These are phyloP conservation scores for Gortyna flavago DNA, from an alignment of 2,888 invertebrate species.

Conservation along the genomic window DNA sequence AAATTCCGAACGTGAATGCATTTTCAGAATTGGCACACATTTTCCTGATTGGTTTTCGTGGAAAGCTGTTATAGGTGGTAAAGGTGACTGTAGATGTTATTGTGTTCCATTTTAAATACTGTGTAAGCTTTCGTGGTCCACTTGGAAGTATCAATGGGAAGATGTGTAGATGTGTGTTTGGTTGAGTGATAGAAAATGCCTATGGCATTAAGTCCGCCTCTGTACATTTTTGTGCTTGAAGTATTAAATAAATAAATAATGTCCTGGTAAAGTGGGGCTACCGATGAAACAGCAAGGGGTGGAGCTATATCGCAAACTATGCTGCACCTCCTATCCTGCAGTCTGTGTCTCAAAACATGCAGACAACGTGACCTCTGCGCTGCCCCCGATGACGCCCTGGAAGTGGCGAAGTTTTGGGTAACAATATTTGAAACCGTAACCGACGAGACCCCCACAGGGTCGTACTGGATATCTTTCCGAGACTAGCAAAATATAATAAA, in stretches of 20 bases:
- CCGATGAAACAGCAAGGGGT: not conserved
- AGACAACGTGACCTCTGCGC: not conserved
- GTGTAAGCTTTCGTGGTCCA: not conserved
- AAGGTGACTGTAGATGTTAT: slow-evolving; percentile 29
- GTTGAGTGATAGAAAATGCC: too few species aligned
- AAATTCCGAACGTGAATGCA: slow-evolving; percentile 63
- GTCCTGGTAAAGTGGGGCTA: not conserved
- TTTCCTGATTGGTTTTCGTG: slow-evolving; percentile 61
- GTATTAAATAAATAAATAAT: too few species aligned
- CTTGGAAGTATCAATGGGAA: not conserved
- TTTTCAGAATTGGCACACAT: slow-evolving; percentile 61
- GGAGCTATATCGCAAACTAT: not conserved
- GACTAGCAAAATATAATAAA: too few species aligned
- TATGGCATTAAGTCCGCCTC: too few species aligned
- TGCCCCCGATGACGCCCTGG: not conserved
- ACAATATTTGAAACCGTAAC: not conserved
- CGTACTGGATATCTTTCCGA: too few species aligned
- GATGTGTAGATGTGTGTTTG: too few species aligned
- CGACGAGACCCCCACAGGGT: too few species aligned
- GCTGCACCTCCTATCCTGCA: not conserved
- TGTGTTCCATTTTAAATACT: not conserved
- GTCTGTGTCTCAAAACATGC: not conserved
- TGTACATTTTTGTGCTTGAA: too few species aligned
- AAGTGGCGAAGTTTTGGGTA: not conserved
- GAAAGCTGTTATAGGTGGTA: slow-evolving; percentile 24